Base-by-base conservation (phyloP, 2,113 vertebrate genomes). In the Piprites chloris region DNA sequence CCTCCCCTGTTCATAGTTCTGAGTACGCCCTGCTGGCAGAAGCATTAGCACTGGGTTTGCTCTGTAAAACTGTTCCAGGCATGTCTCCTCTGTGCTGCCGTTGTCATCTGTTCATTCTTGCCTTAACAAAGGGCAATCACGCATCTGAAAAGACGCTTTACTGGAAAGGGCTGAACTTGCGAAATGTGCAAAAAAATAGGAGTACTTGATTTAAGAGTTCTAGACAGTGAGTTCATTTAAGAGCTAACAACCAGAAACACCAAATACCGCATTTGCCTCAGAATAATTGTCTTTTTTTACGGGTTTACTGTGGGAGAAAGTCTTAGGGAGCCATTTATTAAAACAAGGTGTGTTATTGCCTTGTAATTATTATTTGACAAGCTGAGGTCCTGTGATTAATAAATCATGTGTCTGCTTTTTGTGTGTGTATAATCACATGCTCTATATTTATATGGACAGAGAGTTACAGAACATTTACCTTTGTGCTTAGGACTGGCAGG, bases 71-170 rank as follows among this genome's bases (percentile, higher is more conserved):
- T 55, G 65, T 89, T 95, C 75, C 88, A 26, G 88, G 67, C 95
- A 69, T 61, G 95, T 92, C 86, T 91, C 47, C 83, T 47, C 62
- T 23, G 39, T 27, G 87, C 90, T 88, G 87, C 59, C 37, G 18
- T 46, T 93, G 87, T 97, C 95, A 92, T 82, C 89, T 97, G 95
- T 93, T 96, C 80, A 16, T 92, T 97, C 95, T 91, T 97, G 96
- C 88, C 90, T 66, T 78, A 83, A 96, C 85, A 96, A 93, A 82
- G 56, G 63, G 85, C 76, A 88, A 52, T 71, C 85, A 85, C 15
- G 23, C 80, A 39, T 68, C 88, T 85, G 92, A 92, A 90, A 88
- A 95, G 87, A 55, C 3, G 35, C 65, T 78, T 62, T 63, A 59
- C 80, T 91, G 85, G 79, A 44, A 96, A 95, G 67, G 84, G 81